Conservation (phyloP, 2,113 vertebrate species). For the Xenopus borealis region DNA sequence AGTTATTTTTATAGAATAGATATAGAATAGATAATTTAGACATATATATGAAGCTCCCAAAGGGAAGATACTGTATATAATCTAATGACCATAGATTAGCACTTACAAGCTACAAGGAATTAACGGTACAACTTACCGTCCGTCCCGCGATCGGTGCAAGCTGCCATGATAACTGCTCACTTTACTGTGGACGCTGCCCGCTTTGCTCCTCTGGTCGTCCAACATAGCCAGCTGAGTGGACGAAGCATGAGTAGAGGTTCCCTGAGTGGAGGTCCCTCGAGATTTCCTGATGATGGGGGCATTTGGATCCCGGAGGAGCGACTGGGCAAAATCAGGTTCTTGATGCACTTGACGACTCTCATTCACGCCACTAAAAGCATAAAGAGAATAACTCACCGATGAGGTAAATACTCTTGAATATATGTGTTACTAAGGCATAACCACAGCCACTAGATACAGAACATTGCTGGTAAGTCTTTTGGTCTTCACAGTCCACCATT, state of each 20-base stretch:
- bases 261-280: conserved; percentile 94
- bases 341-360: conserved; percentile 92
- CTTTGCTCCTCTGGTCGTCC: conserved; percentile 86
- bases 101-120: no score
- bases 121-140: conserved; percentile 69
- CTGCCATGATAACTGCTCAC: conserved; percentile 93
- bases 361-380: conserved; percentile 72
- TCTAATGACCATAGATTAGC: no score
- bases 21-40: no score
- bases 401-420: no score
- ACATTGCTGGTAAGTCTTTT: no score
- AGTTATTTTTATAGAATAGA: no score
- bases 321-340: conserved; percentile 92
- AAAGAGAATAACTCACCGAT: not conserved
- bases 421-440: no score
- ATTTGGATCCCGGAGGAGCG: conserved; percentile 87
- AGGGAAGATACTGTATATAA: no score
- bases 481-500: no score
- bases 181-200: conserved; percentile 89
- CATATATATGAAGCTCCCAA: no score
- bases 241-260: conserved; percentile 95
- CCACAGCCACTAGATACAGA: no score
- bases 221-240: conserved; percentile 88
- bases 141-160: conserved; percentile 82
- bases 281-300: conserved; percentile 91